Percentiles rank a stretch among this genome's conserved stretches.
Conservation (phyloP, 2,797 vertebrate genomes). For the Peromyscus eremicus region DNA sequence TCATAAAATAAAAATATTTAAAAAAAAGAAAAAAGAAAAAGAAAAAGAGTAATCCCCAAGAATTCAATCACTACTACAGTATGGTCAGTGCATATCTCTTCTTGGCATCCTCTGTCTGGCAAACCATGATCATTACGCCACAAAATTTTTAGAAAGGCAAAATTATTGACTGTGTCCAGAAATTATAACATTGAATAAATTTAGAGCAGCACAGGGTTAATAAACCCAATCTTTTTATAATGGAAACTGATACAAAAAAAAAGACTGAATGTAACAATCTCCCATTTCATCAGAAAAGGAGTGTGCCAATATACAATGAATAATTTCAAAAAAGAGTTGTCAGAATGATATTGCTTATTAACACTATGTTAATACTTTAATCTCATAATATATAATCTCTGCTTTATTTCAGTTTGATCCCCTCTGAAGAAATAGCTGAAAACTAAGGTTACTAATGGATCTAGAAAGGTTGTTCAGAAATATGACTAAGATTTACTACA, state of each 20-base stretch:
- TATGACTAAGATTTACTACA: too few species aligned
- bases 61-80: neutral
- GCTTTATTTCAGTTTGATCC: neutral
- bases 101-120: neutral
- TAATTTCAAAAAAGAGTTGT: neutral
- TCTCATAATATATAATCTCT: neutral
- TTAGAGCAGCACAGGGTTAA: neutral
- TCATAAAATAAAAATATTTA: neutral
- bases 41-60: neutral
- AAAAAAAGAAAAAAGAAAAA: neutral
- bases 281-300: neutral
- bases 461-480: neutral
- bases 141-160: neutral
- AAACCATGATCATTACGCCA: neutral
- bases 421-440: neutral
- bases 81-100: neutral
- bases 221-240: neutral
- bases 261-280: neutral
- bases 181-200: neutral
- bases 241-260: neutral
- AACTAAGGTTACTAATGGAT: neutral
- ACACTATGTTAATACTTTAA: neutral
- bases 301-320: neutral
- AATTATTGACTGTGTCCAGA: neutral
- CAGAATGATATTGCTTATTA: too few species aligned